Base-by-base conservation (phyloP, 2,797 vertebrate genomes). In the Molossus molossus region DNA sequence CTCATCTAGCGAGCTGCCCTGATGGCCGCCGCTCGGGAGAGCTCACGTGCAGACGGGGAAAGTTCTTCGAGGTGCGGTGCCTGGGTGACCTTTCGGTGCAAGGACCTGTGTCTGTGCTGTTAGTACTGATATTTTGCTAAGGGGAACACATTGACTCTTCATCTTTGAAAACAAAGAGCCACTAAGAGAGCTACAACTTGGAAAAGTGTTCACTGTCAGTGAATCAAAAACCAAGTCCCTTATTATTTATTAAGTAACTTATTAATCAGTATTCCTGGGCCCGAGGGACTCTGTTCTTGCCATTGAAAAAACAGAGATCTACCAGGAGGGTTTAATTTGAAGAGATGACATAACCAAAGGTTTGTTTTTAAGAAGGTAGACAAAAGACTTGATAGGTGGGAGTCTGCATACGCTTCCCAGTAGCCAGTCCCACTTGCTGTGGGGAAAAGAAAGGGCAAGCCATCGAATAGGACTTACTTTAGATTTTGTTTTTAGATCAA, bases 1-100 rank as follows among this genome's bases (percentile, higher is more conserved):
- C 98, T 98, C 98, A 98, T 98, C 96, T 87, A 50, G 94, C 70
- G 90, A 81, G 94, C 94, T 92, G 67, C 96, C 87, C 50, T 89
- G 94, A 96, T 97, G 53, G 96, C 98, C 58, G 94, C 98, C 17
- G 94, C 97, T 96, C 94, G 9, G 50, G 9, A 53, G 95, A 94
- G 57, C 14, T 91, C 92, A 23, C 0, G 72, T 67, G 70, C 60
- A 21, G 55, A 57, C 67, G 69, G 67, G 40, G 18, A 75, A 96
- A 96, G 93, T 95, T 97, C 90, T 81, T 72, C 13, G 85, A 23
- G 0, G 45, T 70, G 40, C n/a, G 18, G 1, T 2, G 11, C 69
- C 58, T 77, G 67, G 25, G 83, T 92, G 84, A 0, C 5, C 40
- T 53, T 62, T 57, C 72, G 53, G n/a, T 17, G 45, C 53, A 73